Evolutionary conservation across 2,113 vertebrate genomes (phyloP), one percentile per base, ranked within the genome.

Genomic region (Pteropus alecto): DNA sequence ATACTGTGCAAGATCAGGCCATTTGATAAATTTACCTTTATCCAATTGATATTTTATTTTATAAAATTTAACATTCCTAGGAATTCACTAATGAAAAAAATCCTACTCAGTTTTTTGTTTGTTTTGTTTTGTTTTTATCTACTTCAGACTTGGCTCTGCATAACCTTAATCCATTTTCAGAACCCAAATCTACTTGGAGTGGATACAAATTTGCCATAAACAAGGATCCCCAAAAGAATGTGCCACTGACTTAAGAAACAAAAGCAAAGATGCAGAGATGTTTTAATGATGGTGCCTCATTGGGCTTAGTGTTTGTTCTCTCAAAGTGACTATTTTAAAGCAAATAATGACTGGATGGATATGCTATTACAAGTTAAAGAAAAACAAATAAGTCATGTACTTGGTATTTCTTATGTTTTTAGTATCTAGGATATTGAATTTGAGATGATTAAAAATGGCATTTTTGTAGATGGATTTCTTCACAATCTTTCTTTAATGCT

Each of bases 81-180:
- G 35, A 43, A 90, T 38, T 83, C n/a, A 71, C 38, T 83, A 58
- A 76, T 46, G 54, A 93, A 79, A 93, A 81, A 81, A 6, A 38
- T 30, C 33, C 21, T 43, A 48, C 33, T 63, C 54, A 46, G 2
- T 38, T 84, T n/a, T 58, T 86, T 38, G 48, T 67, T 46, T 21
- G 22, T 46, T 61, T 10, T 51, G 51, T 51, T 51, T 51, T 51
- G 51, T 51, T 16, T 84, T 21, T 11, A 73, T 54, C 30, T 21
- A 60, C 22, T 60, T 90, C 6, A 89, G 28, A 71, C 14, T 77
- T 76, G 87, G 22, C 48, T 70, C 21, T 10, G 65, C 12, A 60
- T 91, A 28, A 76, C 41, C 88, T 93, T 38, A 41, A 41, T 48
- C 19, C 26, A 87, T 91, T 88, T 88, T 84, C 43, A 97, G 77